These are phyloP conservation scores for Pseudopleuronectes americanus DNA, from an alignment of 2,797 vertebrate genomes.

Conservation along the genomic window DNA sequence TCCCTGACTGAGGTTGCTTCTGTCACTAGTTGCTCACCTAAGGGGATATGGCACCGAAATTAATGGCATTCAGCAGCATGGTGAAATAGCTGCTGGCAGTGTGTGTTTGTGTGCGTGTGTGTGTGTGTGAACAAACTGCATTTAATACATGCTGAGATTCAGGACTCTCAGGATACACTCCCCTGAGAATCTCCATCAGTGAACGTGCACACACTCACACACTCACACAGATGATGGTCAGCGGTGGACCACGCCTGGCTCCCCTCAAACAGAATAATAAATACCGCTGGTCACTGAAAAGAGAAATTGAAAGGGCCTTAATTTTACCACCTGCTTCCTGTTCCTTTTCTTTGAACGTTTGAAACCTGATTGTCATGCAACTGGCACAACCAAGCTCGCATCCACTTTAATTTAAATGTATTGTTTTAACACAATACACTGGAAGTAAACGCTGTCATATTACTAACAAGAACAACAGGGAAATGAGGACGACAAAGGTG, in stretches of 20 bases:
- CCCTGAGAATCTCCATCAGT: conserved; percentile 49
- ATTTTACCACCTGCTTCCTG: conserved; percentile 28
- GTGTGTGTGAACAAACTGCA: conserved; percentile 32
- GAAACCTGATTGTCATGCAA: conserved; percentile 8
- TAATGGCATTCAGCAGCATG: conserved; percentile 69
- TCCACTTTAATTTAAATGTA: neutral
- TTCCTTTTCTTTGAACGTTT: conserved; percentile 21
- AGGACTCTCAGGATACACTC: conserved; percentile 21
- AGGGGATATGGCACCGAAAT: conserved; percentile 73
- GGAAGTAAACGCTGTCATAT: conserved; percentile 9
- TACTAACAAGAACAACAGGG: neutral
- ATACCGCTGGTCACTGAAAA: conserved; percentile 8
- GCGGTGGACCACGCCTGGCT: conserved; percentile 28
- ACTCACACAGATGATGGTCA: conserved; percentile 19
- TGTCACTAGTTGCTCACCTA: conserved; percentile 81
- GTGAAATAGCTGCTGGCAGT: conserved; percentile 68
- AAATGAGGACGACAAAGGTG: conserved; percentile 3
- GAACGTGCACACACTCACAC: conserved; percentile 13
- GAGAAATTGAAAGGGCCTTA: conserved; percentile 10
- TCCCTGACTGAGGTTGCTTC: conserved; percentile 76
- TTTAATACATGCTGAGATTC: conserved; percentile 54
- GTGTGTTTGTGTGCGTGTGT: conserved; percentile 23
- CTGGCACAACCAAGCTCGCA: neutral
- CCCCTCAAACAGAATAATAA: conserved; percentile 37
- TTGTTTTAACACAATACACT: neutral